phyloP scores from a whole-genome alignment of 2,113 vertebrate species.

The Pontoporia blainvillei region DNA sequence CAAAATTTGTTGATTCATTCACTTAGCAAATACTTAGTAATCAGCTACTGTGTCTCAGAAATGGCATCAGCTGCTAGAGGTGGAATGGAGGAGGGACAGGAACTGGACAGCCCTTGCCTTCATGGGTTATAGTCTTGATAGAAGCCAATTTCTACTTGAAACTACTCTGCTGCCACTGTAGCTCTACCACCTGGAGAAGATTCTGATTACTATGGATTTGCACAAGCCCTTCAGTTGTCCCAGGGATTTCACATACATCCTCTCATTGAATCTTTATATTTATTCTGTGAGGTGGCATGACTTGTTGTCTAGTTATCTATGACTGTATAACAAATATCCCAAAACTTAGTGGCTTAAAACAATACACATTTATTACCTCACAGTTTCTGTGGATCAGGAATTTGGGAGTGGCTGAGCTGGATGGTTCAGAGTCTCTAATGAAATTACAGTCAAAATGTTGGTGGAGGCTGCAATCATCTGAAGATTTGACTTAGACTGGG shows the following conservation, averaged over 20 bases:
- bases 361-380: not conserved
- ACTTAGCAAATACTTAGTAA: not conserved
- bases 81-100: fast-evolving
- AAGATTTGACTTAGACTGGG: not conserved
- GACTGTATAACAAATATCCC: not conserved
- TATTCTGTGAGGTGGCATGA: not conserved
- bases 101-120: not conserved
- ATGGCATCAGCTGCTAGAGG: not conserved
- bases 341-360: not conserved
- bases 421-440: not conserved
- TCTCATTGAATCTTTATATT: not conserved
- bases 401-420: not conserved
- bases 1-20: not conserved
- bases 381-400: not conserved
- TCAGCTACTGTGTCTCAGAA: not conserved
- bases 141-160: not conserved
- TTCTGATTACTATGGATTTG: not conserved
- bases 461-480: not conserved
- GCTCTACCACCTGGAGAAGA: too few species aligned
- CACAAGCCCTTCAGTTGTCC: not conserved
- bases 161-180: too few species aligned
- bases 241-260: not conserved
- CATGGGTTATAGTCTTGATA: not conserved
- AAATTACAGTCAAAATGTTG: not conserved
- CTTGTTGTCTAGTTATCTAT: not conserved